These are phyloP conservation scores for Hippocampus zosterae DNA, from an alignment of 2,113 vertebrate genomes.

Conservation along the genomic window DNA sequence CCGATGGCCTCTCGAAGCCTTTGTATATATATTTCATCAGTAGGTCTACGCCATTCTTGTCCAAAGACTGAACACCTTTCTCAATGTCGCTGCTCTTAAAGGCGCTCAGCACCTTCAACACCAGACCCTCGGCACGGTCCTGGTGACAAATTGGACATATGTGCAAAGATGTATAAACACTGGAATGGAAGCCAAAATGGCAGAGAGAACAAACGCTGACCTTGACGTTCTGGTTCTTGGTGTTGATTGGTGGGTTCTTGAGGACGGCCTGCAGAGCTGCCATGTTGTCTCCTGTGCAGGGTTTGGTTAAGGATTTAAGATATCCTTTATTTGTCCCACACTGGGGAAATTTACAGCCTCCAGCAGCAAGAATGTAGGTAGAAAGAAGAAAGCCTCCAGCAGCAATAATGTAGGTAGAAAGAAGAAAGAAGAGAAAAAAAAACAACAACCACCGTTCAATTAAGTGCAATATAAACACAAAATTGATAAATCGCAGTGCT, in stretches of 20 bases:
- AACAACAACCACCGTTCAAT: too few relatives aligned
- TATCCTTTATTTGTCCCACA: too few relatives aligned
- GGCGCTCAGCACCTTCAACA: conserved; percentile 92
- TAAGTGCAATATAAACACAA: too few relatives aligned
- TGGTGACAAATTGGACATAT: conserved; percentile 40
- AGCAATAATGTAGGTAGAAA: too few relatives aligned
- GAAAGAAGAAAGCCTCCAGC: too few relatives aligned
- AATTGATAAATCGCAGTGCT: too few relatives aligned
- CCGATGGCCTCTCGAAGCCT: conserved; percentile 93
- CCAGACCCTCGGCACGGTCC: conserved; percentile 92
- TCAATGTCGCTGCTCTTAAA: conserved; percentile 96
- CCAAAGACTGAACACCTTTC: conserved; percentile 91
- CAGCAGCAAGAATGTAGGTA: too few relatives aligned
- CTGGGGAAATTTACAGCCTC: too few relatives aligned
- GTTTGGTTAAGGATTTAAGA: conserved; percentile 79
- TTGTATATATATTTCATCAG: conserved; percentile 99
- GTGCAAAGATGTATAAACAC: neutral
- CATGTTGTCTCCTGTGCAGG: conserved; percentile 87
- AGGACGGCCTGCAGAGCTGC: conserved; percentile 92
- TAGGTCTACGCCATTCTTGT: conserved; percentile 90
- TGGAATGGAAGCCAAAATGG: neutral
- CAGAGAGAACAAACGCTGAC: conserved; percentile 56
- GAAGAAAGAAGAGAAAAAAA: too few relatives aligned
- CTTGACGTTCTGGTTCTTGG: conserved; percentile 95
- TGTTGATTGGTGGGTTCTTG: conserved; percentile 97